Evolutionary conservation across 2,113 vertebrate genomes (phyloP).

Genomic region (Ardeotis arabs): DNA sequence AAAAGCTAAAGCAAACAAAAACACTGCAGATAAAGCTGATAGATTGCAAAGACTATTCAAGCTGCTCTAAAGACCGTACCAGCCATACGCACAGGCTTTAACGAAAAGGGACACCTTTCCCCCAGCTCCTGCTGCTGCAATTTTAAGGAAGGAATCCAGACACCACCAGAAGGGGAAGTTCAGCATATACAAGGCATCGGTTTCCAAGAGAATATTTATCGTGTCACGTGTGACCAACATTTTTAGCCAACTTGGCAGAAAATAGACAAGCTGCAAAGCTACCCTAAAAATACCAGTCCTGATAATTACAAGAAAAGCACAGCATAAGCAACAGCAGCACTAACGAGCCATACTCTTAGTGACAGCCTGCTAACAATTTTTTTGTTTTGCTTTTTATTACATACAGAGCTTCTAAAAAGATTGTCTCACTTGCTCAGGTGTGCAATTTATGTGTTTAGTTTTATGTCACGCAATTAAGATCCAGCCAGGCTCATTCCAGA

Average conservation of each 20-base stretch:
- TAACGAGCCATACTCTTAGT: not conserved
- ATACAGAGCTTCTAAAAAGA: not conserved
- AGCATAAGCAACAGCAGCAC: not conserved
- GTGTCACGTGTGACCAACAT: not conserved
- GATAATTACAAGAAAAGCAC: conserved; percentile 19
- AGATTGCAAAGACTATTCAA: not conserved
- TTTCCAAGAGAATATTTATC: conserved; percentile 37
- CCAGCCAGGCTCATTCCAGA: not conserved
- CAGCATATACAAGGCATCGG: not conserved
- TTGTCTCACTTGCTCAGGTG: not conserved
- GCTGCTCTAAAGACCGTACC: not conserved
- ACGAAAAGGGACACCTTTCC: not conserved
- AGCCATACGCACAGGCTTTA: not conserved
- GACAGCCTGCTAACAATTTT: not conserved
- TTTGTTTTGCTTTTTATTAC: not conserved
- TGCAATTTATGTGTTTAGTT: not conserved
- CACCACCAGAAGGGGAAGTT: not conserved
- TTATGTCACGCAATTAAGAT: not conserved
- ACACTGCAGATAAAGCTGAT: not conserved
- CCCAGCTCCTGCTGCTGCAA: not conserved
- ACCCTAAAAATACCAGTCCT: conserved; percentile 52
- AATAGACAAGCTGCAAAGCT: conserved; percentile 46
- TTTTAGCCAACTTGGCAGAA: conserved; percentile 61
- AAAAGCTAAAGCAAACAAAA: conserved; percentile 50
- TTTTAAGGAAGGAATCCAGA: not conserved